These are phyloP conservation scores for Clarias laeviceps DNA, from an alignment of 2,797 vertebrate genomes.

Conservation along the genomic window DNA sequence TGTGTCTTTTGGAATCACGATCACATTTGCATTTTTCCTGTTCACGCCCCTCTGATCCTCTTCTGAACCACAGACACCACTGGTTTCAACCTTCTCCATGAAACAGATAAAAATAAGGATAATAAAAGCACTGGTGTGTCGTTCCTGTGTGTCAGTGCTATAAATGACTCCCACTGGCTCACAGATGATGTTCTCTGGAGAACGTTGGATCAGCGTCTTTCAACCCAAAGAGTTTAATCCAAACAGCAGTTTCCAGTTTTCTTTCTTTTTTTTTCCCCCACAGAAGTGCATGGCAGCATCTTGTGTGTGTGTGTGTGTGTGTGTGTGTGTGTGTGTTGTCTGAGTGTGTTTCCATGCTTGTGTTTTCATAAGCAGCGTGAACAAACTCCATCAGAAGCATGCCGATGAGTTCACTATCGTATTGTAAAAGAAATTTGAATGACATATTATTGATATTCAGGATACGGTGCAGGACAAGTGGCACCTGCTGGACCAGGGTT, in stretches of 20 bases:
- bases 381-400: neutral
- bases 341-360: neutral
- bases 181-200: neutral
- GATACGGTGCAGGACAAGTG: slow-evolving; percentile 11
- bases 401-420: neutral
- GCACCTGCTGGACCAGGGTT: neutral
- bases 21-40: neutral
- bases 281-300: slow-evolving; percentile 3
- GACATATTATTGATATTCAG: slow-evolving; percentile 15
- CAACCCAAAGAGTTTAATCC: neutral
- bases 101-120: neutral
- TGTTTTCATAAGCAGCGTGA: neutral
- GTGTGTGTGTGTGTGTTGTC: neutral
- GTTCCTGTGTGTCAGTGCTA: neutral
- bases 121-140: neutral
- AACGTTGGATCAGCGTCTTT: neutral
- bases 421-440: neutral
- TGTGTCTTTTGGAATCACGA: neutral
- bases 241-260: neutral
- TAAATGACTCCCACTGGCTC: neutral
- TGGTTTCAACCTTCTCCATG: neutral
- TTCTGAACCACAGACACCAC: slow-evolving; percentile 1
- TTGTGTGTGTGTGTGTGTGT: neutral
- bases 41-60: neutral
- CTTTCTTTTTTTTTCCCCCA: neutral